These are phyloP conservation scores for Ophion ellenae DNA, from an alignment of 2,888 invertebrate genomes.

Conservation along the genomic window DNA sequence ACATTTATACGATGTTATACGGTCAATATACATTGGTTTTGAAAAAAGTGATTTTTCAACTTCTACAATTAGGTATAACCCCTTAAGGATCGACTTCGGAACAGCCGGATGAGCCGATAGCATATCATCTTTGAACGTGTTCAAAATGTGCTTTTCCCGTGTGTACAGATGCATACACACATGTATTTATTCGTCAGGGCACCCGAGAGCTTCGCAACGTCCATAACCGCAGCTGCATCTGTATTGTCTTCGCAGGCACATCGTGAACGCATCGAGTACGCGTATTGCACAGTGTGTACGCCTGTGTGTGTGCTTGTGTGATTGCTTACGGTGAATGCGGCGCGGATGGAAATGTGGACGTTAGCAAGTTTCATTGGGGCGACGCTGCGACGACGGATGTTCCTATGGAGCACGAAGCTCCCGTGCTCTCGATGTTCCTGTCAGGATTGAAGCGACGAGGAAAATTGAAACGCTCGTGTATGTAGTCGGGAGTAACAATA, in stretches of 20 bases:
- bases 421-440: slow-evolving; percentile 40
- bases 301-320: not conserved
- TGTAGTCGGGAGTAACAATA: not conserved
- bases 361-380: slow-evolving; percentile 1
- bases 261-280: slow-evolving; percentile 12
- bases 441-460: slow-evolving; percentile 53
- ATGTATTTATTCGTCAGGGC: not conserved
- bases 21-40: too few relatives aligned
- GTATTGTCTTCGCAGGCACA: slow-evolving; percentile 22
- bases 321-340: slow-evolving; percentile 1
- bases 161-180: not conserved
- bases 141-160: not conserved
- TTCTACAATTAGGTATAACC: too few relatives aligned
- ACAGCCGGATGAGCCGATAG: too few relatives aligned
- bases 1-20: too few relatives aligned
- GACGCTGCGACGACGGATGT: not conserved
- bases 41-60: too few relatives aligned
- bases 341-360: not conserved
- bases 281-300: not conserved
- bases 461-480: slow-evolving; percentile 38
- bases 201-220: slow-evolving; percentile 23
- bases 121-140: not conserved
- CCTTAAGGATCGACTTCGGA: too few relatives aligned
- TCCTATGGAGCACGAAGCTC: not conserved
- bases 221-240: slow-evolving; percentile 25